Percentiles rank a stretch among this genome's conserved stretches.
Conservation (phyloP, 2,888 invertebrate species). For the Torymus tubicola region DNA sequence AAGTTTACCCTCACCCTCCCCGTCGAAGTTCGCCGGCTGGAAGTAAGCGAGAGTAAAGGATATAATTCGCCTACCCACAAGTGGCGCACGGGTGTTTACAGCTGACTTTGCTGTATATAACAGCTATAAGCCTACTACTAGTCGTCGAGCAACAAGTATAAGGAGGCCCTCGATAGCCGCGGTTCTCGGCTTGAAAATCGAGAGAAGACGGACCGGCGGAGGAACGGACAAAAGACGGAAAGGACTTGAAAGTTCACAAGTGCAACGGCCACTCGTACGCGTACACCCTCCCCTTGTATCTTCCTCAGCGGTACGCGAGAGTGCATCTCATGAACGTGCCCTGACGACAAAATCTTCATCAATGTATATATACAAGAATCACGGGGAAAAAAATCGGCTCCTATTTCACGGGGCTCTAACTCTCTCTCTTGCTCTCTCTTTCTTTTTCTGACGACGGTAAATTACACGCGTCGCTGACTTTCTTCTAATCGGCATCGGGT, state of each 20-base stretch:
- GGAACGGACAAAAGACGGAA: conserved; percentile 16
- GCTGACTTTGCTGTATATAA: neutral
- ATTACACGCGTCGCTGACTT: conserved; percentile 42
- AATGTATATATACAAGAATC: neutral
- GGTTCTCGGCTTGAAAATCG: conserved; percentile 45
- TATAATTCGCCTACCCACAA: too few species aligned
- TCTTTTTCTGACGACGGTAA: neutral
- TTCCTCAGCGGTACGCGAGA: too few species aligned
- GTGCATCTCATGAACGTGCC: too few species aligned
- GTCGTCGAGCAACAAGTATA: conserved; percentile 57
- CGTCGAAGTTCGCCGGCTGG: too few species aligned
- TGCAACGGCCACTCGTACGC: neutral
- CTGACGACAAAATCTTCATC: neutral
- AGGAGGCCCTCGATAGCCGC: conserved; percentile 53
- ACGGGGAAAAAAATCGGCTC: neutral
- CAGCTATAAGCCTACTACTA: neutral
- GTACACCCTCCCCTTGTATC: too few species aligned
- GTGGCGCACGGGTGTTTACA: too few species aligned
- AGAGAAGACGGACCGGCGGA: neutral
- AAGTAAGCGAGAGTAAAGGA: too few species aligned
- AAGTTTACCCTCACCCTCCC: too few species aligned
- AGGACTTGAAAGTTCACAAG: conserved; percentile 9
- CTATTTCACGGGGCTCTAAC: conserved; percentile 16
- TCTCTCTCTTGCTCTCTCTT: too few species aligned
- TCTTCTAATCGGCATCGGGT: conserved; percentile 39